These are phyloP conservation scores for Helicoverpa armigera DNA, from an alignment of 1,140 invertebrate species.

Conservation along the genomic window DNA sequence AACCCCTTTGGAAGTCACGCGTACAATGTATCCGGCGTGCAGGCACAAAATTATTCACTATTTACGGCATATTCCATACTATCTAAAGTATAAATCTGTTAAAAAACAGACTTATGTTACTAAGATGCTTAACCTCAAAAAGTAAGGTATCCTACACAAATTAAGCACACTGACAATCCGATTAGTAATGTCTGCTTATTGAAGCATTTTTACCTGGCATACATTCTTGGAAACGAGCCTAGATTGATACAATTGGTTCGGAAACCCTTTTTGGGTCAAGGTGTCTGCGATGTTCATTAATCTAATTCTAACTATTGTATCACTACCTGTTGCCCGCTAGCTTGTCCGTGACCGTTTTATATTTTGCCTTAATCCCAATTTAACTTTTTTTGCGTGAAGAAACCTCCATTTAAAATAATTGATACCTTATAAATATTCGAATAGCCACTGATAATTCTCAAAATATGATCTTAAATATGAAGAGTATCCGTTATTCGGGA, in stretches of 20 bases:
- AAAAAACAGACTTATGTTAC: neutral
- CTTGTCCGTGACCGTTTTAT: neutral
- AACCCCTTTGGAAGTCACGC: conserved; percentile 40
- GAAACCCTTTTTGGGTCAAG: conserved; percentile 42
- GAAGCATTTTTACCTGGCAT: conserved; percentile 9
- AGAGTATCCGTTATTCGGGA: neutral
- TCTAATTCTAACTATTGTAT: conserved; percentile 34
- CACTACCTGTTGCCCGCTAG: conserved; percentile 24
- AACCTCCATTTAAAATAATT: neutral
- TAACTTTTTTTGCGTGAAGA: neutral
- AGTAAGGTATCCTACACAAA: conserved; percentile 11
- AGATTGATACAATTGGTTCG: conserved; percentile 38
- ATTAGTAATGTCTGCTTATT: conserved; percentile 1
- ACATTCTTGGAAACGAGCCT: conserved; percentile 19
- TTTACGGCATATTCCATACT: neutral
- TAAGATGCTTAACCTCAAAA: conserved; percentile 12
- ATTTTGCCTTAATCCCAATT: conserved; percentile 4
- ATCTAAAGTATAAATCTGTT: neutral
- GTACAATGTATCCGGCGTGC: neutral
- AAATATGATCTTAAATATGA: neutral
- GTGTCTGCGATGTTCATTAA: conserved; percentile 36
- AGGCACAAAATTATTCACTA: conserved; percentile 14
- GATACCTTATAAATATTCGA: no score
- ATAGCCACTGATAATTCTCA: no score
- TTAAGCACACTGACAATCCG: conserved; percentile 18